Evolutionary conservation across 2,797 vertebrate genomes (phyloP), one percentile per base, ranked within the genome.

Genomic region (Sus cebifrons): DNA sequence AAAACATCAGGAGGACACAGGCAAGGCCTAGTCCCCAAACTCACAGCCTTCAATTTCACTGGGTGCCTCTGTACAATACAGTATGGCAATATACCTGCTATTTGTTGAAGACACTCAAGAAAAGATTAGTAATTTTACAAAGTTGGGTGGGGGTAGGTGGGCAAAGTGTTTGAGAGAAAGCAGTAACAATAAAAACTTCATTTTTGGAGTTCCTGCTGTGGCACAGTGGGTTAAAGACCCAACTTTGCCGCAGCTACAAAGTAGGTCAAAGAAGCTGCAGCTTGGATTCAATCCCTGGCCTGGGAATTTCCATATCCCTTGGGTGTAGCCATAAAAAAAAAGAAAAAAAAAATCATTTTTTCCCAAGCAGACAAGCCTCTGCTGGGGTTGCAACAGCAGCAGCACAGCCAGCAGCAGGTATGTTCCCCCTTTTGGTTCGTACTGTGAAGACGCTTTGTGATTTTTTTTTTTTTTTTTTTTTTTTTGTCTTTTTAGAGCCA

Each of bases 91-190:
- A 8, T 44, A 27, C 21, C 79, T 77, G 73, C 91, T 96, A 49
- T 62, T 84, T 32, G 89, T 36, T n/a, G 62, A 40, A 65, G 91
- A 64, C 52, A 83, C 40, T 49, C 11, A 27, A 93, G 84, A 71
- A 84, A 81, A 91, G 64, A 71, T 67, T 20, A 89, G 60, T 49
- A 77, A 20, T 60, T 92, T 77, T 64, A 64, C 82, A 75, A 87
- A 77, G 40, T 7, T 60, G 21, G 18, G 14, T 16, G 3, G 23
- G 21, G 64, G 32, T 36, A 36, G 21, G n/a, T 73, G 54, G 79
- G 52, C 82, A 78, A 93, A 86, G 16, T 29, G 21, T 83, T 84
- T 82, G 85, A 67, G 40, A 79, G 89, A 94, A 95, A 77, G 27
- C 75, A 89, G 78, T 58, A 64, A 64, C 77, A 67, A 58, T 40